phyloP scores from a whole-genome alignment of 2,113 vertebrate species.

The Melanotaenia duboulayi region DNA sequence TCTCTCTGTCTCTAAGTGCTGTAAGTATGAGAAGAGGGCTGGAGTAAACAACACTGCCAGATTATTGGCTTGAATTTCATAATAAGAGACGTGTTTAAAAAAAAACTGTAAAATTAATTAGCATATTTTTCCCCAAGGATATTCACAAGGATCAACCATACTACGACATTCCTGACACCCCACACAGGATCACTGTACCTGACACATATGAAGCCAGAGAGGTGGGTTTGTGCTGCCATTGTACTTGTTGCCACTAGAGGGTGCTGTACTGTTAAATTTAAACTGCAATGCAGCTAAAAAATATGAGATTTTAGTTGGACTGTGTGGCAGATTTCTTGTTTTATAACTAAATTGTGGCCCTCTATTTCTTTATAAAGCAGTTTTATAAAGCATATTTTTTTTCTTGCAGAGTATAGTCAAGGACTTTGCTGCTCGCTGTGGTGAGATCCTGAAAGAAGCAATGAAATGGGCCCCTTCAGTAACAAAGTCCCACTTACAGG shows the following conservation, averaged over 20 bases:
- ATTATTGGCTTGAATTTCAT: neutral
- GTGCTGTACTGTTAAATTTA: slow-evolving; percentile 20
- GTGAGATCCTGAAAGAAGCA: slow-evolving; percentile 96
- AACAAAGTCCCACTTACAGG: slow-evolving; percentile 97
- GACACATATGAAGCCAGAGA: slow-evolving; percentile 95
- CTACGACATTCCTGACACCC: slow-evolving; percentile 94
- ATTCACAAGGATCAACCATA: slow-evolving; percentile 98
- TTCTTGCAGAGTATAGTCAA: slow-evolving; percentile 92
- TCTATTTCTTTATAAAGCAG: neutral
- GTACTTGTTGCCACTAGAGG: slow-evolving; percentile 45
- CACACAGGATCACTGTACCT: slow-evolving; percentile 94
- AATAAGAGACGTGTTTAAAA: neutral
- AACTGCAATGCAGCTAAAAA: neutral
- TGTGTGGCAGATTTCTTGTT: neutral
- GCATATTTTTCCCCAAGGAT: slow-evolving; percentile 80
- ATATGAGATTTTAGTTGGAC: neutral
- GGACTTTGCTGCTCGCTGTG: slow-evolving; percentile 96
- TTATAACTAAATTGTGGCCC: neutral
- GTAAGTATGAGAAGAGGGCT: slow-evolving; percentile 81
- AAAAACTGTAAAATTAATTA: neutral
- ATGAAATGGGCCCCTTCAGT: slow-evolving; percentile 99
- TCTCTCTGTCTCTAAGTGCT: slow-evolving; percentile 93
- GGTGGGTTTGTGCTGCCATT: slow-evolving; percentile 75
- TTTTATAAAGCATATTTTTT: neutral
- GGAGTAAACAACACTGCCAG: neutral